Percentiles rank a stretch among this genome's conserved stretches.
Conservation (phyloP, 2,888 invertebrate genomes). For the Ectemnius continuus region DNA sequence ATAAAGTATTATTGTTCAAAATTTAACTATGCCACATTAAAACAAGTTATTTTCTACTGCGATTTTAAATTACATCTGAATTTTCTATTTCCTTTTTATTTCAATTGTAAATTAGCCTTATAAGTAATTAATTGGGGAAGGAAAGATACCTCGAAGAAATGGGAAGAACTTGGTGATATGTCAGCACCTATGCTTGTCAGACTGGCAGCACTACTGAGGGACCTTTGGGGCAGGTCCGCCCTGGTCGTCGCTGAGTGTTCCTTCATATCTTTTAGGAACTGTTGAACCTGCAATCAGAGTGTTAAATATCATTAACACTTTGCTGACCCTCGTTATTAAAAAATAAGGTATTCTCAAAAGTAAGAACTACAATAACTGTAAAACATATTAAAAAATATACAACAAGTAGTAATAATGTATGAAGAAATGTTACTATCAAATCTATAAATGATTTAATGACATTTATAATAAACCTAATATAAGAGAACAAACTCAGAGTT, state of each 20-base stretch:
- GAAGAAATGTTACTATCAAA: too few relatives aligned
- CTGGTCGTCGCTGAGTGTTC: constrained; percentile 73
- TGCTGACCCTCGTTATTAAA: neutral
- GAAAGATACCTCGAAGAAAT: constrained; percentile 88
- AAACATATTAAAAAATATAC: too few relatives aligned
- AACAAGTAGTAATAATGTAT: too few relatives aligned
- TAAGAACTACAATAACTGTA: too few relatives aligned
- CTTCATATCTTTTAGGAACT: constrained; percentile 75
- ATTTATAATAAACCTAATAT: too few relatives aligned
- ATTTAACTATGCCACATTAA: neutral
- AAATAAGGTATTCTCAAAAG: neutral
- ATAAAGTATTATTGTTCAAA: neutral
- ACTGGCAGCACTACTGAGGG: constrained; percentile 82
- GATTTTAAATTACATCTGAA: neutral
- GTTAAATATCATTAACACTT: neutral
- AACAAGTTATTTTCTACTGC: neutral
- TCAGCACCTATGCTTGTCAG: constrained; percentile 87
- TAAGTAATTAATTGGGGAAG: neutral
- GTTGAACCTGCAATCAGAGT: constrained; percentile 69
- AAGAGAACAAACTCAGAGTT: too few relatives aligned
- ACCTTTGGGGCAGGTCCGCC: constrained; percentile 74
- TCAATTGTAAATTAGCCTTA: neutral
- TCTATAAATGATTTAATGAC: too few relatives aligned
- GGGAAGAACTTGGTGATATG: constrained; percentile 91
- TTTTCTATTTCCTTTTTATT: neutral